A percentile compares a stretch with the other conserved stretches of the same genome.
Evolutionary conservation across 2,797 vertebrate species (phyloP).

Genomic region (Agapornis canus): DNA sequence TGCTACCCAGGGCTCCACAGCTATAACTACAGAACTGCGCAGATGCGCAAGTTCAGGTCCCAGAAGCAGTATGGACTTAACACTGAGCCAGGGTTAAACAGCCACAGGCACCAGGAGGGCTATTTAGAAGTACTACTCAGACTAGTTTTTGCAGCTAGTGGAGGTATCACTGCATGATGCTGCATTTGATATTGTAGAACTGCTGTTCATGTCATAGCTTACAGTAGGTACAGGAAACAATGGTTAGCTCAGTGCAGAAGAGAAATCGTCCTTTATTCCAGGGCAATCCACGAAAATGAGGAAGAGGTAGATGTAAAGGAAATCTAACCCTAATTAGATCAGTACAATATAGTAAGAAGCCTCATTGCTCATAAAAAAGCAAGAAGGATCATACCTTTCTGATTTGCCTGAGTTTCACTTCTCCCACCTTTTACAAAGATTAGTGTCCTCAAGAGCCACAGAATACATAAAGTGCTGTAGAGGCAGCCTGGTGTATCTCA

Average conservation of each 20-base stretch:
- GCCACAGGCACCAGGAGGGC: neutral
- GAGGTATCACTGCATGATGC: rapidly evolving
- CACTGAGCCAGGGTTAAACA: neutral
- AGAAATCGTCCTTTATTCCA: neutral
- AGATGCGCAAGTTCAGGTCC: neutral
- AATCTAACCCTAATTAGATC: neutral
- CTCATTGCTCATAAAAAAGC: neutral
- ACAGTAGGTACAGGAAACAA: neutral
- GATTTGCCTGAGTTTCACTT: neutral
- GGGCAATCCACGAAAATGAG: neutral
- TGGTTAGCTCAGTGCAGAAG: neutral
- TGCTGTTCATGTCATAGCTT: neutral
- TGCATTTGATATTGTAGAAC: neutral
- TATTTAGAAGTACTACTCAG: neutral
- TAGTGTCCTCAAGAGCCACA: neutral
- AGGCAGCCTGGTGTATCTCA: neutral
- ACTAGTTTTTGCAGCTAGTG: neutral
- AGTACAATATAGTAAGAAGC: neutral
- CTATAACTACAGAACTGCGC: rapidly evolving
- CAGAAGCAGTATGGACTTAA: neutral
- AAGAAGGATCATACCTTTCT: neutral
- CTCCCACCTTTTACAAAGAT: neutral
- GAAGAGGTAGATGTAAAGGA: neutral
- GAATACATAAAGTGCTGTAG: neutral
- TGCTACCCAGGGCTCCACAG: neutral